These are phyloP conservation scores for Fragum sueziense DNA, from an alignment of 2,888 invertebrate genomes.

Conservation along the genomic window DNA sequence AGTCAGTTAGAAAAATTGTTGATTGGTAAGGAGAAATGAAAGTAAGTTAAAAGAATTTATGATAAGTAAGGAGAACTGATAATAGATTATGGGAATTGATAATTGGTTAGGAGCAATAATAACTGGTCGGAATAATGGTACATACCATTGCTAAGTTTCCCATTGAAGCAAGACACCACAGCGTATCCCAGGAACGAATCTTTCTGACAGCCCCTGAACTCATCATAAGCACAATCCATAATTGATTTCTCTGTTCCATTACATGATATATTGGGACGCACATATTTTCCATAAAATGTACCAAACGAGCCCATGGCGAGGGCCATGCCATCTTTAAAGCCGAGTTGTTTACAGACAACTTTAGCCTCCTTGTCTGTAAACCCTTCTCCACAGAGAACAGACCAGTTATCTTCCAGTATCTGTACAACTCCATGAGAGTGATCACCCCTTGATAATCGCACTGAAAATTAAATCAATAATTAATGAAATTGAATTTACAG, in stretches of 20 bases:
- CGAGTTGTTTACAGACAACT: conserved; percentile 69
- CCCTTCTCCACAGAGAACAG: conserved; percentile 71
- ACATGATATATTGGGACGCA: conserved; percentile 67
- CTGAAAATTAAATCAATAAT: conserved; percentile 41
- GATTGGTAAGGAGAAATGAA: too few relatives aligned
- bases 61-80: too few relatives aligned
- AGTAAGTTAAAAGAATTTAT: too few relatives aligned
- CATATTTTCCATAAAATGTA: conserved; percentile 62
- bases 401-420: conserved; percentile 68
- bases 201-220: conserved; percentile 63
- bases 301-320: conserved; percentile 70
- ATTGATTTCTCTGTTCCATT: conserved; percentile 66
- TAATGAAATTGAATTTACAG: too few relatives aligned
- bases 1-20: too few relatives aligned
- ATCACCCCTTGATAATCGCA: conserved; percentile 65
- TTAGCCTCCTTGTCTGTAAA: conserved; percentile 68
- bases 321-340: conserved; percentile 61
- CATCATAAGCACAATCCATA: conserved; percentile 63
- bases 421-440: conserved; percentile 70
- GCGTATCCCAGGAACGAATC: conserved; percentile 70
- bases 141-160: conserved; percentile 62
- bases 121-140: too few relatives aligned
- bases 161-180: conserved; percentile 71
- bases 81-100: too few relatives aligned
- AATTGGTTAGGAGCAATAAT: too few relatives aligned